Base-by-base conservation (phyloP, 2,797 vertebrate genomes). In the Acanthopagrus latus region DNA sequence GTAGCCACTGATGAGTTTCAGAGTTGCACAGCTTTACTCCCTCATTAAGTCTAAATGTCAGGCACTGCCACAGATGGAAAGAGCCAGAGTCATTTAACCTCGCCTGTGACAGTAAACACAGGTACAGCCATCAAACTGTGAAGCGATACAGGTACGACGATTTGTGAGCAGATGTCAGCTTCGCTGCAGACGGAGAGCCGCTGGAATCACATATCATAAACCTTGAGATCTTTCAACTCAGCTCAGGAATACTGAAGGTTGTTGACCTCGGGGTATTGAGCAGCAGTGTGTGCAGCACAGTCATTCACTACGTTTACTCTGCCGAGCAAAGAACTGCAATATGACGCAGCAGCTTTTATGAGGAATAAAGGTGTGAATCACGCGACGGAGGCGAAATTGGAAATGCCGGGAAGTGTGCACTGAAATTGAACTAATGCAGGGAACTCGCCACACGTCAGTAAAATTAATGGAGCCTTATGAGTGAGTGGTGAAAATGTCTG, bases 1-100 rank as follows among this genome's bases (percentile, higher is more conserved):
- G 68, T 50, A 73, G 67, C 55, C 41, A 62, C 85, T 88, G 80
- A 90, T 87, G 78, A 82, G 57, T 66, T 89, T 82, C 72, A 76
- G 64, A 73, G 78, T 73, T 70, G 41, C 57, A 11, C 71, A 46
- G 47, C 64, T 91, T 89, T 75, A 50, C 70, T 71, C 74, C 76
- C 82, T 88, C 85, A 64, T 89, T 86, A 78, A 72, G 63, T 84
- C 79, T 84, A 86, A 92, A 91, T 90, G 85, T 84, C 87, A 90
- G 68, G 51, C 71, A 6, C 20, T 20, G 62, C 56, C 76, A 80
- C 81, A 83, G 82, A 87, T 76, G 78, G 67, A 69, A 38, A 41
- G 62, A n/a, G 55, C 51, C n/a, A 0, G 46, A 78, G 78, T 81
- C 25, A 64, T 90, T 87, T 85, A 83, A 66, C 76, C 73, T 38